Percentiles rank a stretch among this genome's conserved stretches.
These are phyloP conservation scores for Contarinia nasturtii DNA, from an alignment of 1,140 invertebrate species.

Conservation along the genomic window DNA sequence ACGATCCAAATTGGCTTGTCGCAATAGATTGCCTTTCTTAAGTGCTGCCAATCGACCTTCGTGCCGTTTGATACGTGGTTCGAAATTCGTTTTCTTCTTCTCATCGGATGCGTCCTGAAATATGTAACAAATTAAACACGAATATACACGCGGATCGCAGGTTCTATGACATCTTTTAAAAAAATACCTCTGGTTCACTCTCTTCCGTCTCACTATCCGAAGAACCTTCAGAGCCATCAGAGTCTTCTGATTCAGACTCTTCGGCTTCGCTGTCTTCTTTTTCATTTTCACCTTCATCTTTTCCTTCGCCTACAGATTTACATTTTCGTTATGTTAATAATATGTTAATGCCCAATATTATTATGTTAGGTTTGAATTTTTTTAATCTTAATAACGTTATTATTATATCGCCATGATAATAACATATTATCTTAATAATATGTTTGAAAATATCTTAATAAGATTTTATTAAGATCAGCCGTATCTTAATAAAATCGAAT, in stretches of 20 bases:
- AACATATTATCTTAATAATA: too few species aligned
- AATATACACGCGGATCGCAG: conserved; percentile 1
- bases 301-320: too few species aligned
- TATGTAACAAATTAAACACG: conserved; percentile 6
- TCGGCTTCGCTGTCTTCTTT: conserved; percentile 39
- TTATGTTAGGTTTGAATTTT: too few species aligned
- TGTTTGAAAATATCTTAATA: too few species aligned
- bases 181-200: conserved; percentile 35
- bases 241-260: conserved; percentile 36
- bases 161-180: too few species aligned
- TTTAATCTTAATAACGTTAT: too few species aligned
- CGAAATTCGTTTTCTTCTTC: conserved; percentile 41
- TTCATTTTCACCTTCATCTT: conserved; percentile 24
- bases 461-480: too few species aligned
- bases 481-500: too few species aligned
- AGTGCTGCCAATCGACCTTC: conserved; percentile 55
- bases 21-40: conserved; percentile 68
- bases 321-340: too few species aligned
- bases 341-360: too few species aligned
- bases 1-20: conserved; percentile 68
- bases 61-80: conserved; percentile 41
- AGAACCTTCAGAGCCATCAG: conserved; percentile 31
- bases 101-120: conserved; percentile 39
- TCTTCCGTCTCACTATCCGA: conserved; percentile 35
- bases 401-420: too few species aligned